Evolutionary conservation across 2,888 invertebrate species (phyloP).

Genomic region (Alentia gelatinosa): DNA sequence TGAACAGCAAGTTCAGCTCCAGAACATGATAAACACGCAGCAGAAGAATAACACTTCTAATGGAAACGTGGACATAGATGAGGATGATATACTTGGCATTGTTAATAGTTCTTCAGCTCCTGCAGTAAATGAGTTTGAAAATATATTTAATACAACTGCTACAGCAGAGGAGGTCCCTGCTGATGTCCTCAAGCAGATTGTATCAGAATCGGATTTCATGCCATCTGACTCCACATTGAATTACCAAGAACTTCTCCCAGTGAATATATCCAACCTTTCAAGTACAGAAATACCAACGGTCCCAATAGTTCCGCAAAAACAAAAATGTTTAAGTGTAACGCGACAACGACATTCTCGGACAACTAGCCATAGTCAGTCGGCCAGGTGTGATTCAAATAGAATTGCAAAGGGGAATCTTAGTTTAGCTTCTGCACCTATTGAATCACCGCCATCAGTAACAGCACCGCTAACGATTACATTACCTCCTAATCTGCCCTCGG

Average conservation of each 20-base stretch:
- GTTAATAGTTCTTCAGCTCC: background rate
- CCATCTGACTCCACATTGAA: background rate
- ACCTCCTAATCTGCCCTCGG: constrained; percentile 10
- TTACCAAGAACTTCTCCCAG: background rate
- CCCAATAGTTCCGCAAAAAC: too few species aligned
- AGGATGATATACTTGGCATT: background rate
- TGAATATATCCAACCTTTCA: background rate
- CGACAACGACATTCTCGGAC: too few species aligned
- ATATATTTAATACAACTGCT: background rate
- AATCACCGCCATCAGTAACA: background rate
- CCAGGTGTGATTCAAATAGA: too few species aligned
- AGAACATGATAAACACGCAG: background rate
- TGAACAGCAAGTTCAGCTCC: background rate
- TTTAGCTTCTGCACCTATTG: too few species aligned
- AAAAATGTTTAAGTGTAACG: too few species aligned
- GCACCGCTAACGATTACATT: background rate
- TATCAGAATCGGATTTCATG: background rate
- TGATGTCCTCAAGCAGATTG: background rate
- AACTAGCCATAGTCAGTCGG: too few species aligned
- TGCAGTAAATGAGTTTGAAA: background rate
- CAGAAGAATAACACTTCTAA: background rate
- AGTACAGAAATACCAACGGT: background rate
- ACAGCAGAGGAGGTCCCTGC: background rate
- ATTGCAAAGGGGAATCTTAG: too few species aligned
- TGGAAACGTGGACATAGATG: background rate